These are phyloP conservation scores for Popillia japonica DNA, from an alignment of 1,140 invertebrate genomes.

Conservation along the genomic window DNA sequence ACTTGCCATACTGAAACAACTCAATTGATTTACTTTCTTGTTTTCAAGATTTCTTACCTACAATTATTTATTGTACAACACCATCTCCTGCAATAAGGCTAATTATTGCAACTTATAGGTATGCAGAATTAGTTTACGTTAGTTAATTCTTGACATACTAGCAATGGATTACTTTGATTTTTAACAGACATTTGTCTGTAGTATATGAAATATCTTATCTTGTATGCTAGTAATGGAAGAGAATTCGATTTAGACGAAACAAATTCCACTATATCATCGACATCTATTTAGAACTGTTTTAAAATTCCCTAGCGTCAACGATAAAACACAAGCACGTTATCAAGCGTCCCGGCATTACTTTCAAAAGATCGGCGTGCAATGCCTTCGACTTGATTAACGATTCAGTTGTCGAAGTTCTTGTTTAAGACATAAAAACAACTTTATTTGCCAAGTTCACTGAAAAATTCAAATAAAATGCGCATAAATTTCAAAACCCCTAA, in stretches of 20 bases:
- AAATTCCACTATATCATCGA: not conserved
- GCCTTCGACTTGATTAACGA: conserved; percentile 35
- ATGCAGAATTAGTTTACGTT: no score
- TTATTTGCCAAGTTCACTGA: conserved; percentile 36
- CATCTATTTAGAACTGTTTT: conserved; percentile 30
- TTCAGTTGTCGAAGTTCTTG: conserved; percentile 30
- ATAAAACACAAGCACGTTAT: conserved; percentile 35
- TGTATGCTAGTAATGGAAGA: not conserved
- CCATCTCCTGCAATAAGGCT: no score
- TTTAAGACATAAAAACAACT: conserved; percentile 39
- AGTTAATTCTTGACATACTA: no score
- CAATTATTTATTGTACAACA: no score
- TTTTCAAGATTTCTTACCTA: no score
- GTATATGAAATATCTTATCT: not conserved
- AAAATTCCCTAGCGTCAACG: conserved; percentile 35
- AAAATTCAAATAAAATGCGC: conserved; percentile 43
- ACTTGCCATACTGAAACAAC: no score
- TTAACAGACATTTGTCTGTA: no score
- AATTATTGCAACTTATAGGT: no score
- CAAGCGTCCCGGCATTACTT: not conserved
- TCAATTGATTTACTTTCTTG: no score
- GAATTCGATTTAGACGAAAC: not conserved
- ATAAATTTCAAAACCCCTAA: conserved; percentile 41
- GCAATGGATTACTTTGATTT: no score
- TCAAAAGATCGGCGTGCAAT: not conserved